Conservation (phyloP, 92 coral and sea anemone genomes). For the Bergia puertoricense region DNA sequence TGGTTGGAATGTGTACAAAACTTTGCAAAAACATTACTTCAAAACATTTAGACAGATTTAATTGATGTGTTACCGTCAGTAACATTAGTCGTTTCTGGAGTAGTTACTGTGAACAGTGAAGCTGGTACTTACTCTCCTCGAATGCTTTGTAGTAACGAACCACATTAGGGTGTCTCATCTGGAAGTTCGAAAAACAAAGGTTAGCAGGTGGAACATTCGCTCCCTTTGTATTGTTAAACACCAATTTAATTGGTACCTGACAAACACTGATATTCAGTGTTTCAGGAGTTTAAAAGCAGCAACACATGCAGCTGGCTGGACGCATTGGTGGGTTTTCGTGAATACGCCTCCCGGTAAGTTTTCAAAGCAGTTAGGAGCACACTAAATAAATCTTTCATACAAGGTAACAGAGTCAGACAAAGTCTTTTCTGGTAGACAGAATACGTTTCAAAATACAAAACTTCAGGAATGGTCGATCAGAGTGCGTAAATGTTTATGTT, state of each 20-base stretch:
- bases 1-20: neutral
- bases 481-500: too few species aligned
- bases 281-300: neutral
- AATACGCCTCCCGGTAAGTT: neutral
- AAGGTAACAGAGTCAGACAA: too few species aligned
- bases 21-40: neutral
- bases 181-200: slow-evolving; percentile 16
- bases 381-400: too few species aligned
- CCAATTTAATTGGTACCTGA: neutral
- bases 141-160: slow-evolving; percentile 95
- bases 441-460: too few species aligned
- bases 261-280: neutral
- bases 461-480: neutral
- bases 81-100: neutral
- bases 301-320: neutral
- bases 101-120: too few species aligned
- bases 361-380: neutral
- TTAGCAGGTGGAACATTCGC: neutral
- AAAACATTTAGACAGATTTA: too few species aligned
- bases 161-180: slow-evolving; percentile 96
- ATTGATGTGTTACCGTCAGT: too few species aligned
- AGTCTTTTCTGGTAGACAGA: too few species aligned
- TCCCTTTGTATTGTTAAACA: neutral
- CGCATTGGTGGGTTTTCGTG: neutral
- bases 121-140: slow-evolving; percentile 84